These are phyloP conservation scores for Lamellibrachia columna DNA, from an alignment of 2,888 invertebrate genomes.

Conservation along the genomic window DNA sequence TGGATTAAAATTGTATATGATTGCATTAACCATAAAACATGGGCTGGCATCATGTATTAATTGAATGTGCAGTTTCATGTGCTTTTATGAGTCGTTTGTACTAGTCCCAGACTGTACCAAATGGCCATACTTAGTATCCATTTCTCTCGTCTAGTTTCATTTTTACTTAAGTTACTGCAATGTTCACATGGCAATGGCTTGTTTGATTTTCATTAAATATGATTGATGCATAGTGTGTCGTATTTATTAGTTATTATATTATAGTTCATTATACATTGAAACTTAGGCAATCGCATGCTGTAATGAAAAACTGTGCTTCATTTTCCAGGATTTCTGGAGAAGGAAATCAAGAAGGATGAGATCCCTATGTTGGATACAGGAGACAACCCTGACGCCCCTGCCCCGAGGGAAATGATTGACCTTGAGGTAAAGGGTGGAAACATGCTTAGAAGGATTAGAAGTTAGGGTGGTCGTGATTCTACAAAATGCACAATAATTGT, in stretches of 20 bases:
- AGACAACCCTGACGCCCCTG: constrained; percentile 98
- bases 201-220: neutral
- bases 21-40: too few species aligned
- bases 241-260: neutral
- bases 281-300: neutral
- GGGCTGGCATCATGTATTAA: too few species aligned
- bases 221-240: neutral
- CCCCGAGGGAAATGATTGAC: constrained; percentile 95
- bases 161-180: too few species aligned
- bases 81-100: too few species aligned
- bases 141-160: too few species aligned
- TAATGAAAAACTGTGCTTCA: constrained; percentile 2
- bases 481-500: too few species aligned
- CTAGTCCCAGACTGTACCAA: too few species aligned
- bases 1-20: too few species aligned
- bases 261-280: neutral
- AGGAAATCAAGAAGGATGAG: constrained; percentile 96
- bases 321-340: constrained; percentile 82
- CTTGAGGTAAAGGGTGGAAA: constrained; percentile 34
- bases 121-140: too few species aligned
- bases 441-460: neutral
- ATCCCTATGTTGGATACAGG: constrained; percentile 98
- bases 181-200: neutral
- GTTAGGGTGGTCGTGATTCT: neutral
- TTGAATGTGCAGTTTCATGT: too few species aligned